Evolutionary conservation across 2,888 invertebrate species (phyloP), one percentile per base, ranked within the genome.

Genomic region (Seladonia tumulorum): DNA sequence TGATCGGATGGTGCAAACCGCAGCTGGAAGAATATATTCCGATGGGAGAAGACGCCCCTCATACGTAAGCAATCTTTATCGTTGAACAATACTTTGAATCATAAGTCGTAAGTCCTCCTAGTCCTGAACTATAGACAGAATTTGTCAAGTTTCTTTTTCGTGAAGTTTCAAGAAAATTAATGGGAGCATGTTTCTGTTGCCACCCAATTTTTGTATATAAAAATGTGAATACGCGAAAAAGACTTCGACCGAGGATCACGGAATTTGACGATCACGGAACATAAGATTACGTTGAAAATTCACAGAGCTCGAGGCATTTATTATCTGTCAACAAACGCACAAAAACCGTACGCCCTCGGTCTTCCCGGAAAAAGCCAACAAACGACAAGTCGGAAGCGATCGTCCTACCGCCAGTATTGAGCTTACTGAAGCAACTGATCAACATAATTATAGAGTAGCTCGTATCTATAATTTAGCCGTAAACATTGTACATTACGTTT

Each of bases 281-380:
- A 49, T 49, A 18, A 49, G 22, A 77, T 49, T 53, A 14, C 25
- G 16, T 35, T 70, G n/a, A 39, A 18, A 18, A 68, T 85, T 85
- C 82, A 14, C 60, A 98, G 98, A 92, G 98, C 98, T 25, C 96
- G 98, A 92, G 98, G 98, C n/a, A 96, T 97, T 25, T 98, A 97
- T 94, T 98, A 98, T 94, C 97, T 98, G n/a, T 97, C 97, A 82
- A 98, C 98, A 77, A 98, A 98, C 95, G 97, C 97, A 5, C 97
- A 97, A 93, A 97, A 97, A 85, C 98, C 98, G 2, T 98, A 97
- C 95, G 98, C 98, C n/a, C 96, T 97, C 94, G 98, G 98, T 12
- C 97, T 97, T 92, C 98, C 97, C 22, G 97, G 96, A 83, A 97
- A 97, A 94, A 96, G 96, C 77, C 95, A 96, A 82, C 93, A 84